These are phyloP conservation scores for Tiliqua scincoides DNA, from an alignment of 2,113 vertebrate species.

Conservation along the genomic window DNA sequence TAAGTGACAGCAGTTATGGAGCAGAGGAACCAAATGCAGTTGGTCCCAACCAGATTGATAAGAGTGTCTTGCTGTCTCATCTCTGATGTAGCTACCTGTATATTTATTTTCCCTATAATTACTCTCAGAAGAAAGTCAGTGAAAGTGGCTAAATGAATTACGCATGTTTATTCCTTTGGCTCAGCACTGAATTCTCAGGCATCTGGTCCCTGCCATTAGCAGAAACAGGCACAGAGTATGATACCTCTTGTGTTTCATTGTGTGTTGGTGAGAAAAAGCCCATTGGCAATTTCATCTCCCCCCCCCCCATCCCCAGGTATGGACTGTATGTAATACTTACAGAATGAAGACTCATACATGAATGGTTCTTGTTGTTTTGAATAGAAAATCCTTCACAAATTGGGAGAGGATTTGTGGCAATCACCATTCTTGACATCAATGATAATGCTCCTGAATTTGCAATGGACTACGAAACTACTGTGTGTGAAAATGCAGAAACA, in stretches of 20 bases:
- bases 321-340: not conserved
- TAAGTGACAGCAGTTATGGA: too few relatives aligned
- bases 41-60: too few relatives aligned
- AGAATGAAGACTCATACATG: not conserved
- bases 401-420: conserved; percentile 87
- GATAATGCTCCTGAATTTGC: conserved; percentile 96
- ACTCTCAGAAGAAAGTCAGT: not conserved
- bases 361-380: conserved; percentile 34
- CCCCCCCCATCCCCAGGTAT: not conserved
- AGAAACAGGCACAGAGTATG: not conserved
- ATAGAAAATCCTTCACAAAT: conserved; percentile 92
- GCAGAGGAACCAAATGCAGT: too few relatives aligned
- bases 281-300: not conserved
- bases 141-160: not conserved
- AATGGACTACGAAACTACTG: conserved; percentile 90
- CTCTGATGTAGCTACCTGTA: not conserved
- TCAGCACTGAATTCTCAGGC: not conserved
- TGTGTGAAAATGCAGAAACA: conserved; percentile 89
- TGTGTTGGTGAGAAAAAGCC: not conserved
- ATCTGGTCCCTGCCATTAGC: not conserved
- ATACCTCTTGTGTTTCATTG: not conserved
- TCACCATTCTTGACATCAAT: conserved; percentile 92
- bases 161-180: not conserved
- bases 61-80: too few relatives aligned
- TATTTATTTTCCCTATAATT: not conserved